These are phyloP conservation scores for Bombus confusus DNA, from an alignment of 1,140 invertebrate genomes.

Conservation along the genomic window DNA sequence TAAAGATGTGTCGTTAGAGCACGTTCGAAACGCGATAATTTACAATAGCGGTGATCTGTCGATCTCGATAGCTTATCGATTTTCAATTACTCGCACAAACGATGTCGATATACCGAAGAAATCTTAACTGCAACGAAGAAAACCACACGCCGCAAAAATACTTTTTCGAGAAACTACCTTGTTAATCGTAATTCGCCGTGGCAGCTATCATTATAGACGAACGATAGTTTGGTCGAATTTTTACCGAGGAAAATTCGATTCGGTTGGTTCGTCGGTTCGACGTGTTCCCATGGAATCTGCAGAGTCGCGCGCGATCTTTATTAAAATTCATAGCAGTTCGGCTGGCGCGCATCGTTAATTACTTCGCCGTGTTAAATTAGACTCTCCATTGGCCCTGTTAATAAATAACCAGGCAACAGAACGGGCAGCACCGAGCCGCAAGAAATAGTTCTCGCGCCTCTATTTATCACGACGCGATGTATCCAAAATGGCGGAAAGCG, in stretches of 20 bases:
- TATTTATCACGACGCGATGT: slow-evolving; percentile 18
- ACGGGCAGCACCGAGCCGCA: neutral
- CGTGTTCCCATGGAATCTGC: neutral
- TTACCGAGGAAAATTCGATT: neutral
- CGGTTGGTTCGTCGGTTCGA: neutral
- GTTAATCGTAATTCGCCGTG: neutral
- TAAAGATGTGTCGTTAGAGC: neutral
- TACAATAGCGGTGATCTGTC: neutral
- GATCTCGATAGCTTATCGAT: neutral
- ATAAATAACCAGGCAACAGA: slow-evolving; percentile 35
- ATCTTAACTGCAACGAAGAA: neutral
- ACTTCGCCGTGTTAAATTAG: slow-evolving; percentile 1
- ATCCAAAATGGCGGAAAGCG: slow-evolving; percentile 4
- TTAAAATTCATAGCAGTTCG: slow-evolving; percentile 36
- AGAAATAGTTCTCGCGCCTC: slow-evolving; percentile 28
- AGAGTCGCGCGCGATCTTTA: neutral
- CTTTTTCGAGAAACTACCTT: neutral
- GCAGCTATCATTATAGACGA: neutral
- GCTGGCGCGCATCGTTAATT: slow-evolving; percentile 27
- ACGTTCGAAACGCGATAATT: neutral
- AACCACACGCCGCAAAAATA: neutral
- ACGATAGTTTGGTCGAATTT: neutral
- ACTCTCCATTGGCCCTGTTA: slow-evolving; percentile 17
- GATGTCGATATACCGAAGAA: neutral
- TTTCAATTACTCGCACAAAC: neutral